Conservation (phyloP, 1,140 invertebrate genomes). For the Drosophila seguyi region DNA sequence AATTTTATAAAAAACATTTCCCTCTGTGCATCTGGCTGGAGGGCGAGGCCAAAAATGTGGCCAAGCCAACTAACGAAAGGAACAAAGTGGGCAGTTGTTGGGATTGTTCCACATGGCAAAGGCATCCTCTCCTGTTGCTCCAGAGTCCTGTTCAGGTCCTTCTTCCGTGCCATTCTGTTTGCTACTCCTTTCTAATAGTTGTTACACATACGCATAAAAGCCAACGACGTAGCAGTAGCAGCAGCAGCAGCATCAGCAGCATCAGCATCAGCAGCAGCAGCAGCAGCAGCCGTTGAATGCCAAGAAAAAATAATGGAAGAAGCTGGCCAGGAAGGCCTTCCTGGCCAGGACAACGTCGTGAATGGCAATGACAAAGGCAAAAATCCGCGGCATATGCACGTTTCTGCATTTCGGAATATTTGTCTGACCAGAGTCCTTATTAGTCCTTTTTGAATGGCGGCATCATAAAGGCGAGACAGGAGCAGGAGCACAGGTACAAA, state of each 20-base stretch:
- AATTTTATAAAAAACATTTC: neutral
- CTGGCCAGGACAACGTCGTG: slow-evolving; percentile 27
- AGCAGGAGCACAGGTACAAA: slow-evolving; percentile 12
- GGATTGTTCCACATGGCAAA: slow-evolving; percentile 8
- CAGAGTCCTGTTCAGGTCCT: slow-evolving; percentile 39
- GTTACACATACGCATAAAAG: slow-evolving; percentile 61
- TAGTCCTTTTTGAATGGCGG: slow-evolving; percentile 15
- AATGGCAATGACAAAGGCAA: slow-evolving; percentile 48
- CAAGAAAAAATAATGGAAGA: slow-evolving; percentile 12
- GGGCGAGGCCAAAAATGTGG: slow-evolving; percentile 60
- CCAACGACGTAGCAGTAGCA: slow-evolving; percentile 46
- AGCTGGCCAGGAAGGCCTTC: neutral
- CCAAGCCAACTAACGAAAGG: slow-evolving; percentile 36
- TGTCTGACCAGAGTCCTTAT: slow-evolving; percentile 27
- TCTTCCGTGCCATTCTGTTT: slow-evolving; percentile 34
- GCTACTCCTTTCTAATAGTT: slow-evolving; percentile 74
- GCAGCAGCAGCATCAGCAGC: too few relatives aligned
- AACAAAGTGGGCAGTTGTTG: slow-evolving; percentile 7
- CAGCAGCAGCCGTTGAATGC: slow-evolving; percentile 31
- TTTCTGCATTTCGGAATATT: slow-evolving; percentile 10
- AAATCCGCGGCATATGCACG: slow-evolving; percentile 37
- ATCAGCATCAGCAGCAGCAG: too few relatives aligned
- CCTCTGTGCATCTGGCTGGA: slow-evolving; percentile 2
- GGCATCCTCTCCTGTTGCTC: slow-evolving; percentile 28
- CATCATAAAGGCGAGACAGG: neutral